Evolutionary conservation across 2,888 invertebrate genomes (phyloP).

Genomic region (Pristionchus arcanus): DNA sequence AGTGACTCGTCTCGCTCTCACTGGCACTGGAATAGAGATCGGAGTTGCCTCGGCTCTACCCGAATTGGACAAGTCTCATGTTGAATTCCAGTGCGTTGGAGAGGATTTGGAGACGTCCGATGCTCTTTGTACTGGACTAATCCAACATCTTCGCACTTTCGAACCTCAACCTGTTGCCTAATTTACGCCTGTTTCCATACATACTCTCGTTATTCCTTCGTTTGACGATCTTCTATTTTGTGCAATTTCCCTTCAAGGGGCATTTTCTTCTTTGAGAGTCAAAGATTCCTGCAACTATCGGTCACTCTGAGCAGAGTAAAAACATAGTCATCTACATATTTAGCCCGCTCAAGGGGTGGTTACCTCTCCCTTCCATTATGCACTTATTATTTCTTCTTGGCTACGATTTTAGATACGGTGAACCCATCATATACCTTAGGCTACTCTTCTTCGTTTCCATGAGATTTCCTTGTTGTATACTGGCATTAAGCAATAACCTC

Average conservation of each 20-base stretch:
- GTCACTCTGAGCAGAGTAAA: constrained; percentile 34
- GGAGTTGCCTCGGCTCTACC: constrained; percentile 59
- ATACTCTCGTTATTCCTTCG: background rate
- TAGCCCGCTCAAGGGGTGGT: background rate
- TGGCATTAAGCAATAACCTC: constrained; percentile 24
- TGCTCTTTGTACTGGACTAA: constrained; percentile 63
- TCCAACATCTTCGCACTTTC: constrained; percentile 62
- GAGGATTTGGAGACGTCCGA: constrained; percentile 65
- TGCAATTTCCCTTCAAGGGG: constrained; percentile 31
- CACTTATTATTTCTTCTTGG: constrained; percentile 2
- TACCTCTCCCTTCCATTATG: constrained; percentile 6
- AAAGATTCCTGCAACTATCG: background rate
- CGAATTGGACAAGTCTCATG: constrained; percentile 65
- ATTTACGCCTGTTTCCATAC: background rate
- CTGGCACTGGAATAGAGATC: constrained; percentile 67
- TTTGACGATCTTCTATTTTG: background rate
- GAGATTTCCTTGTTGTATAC: constrained; percentile 21
- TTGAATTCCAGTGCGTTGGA: constrained; percentile 65
- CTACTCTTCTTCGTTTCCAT: background rate
- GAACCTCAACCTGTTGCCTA: constrained; percentile 57
- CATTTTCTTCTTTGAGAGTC: background rate
- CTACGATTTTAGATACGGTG: background rate
- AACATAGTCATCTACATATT: constrained; percentile 29
- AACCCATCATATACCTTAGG: constrained; percentile 8
- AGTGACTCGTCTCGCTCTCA: constrained; percentile 65